Evolutionary conservation across 2,797 vertebrate species (phyloP), one percentile per base, ranked within the genome.

Genomic region (Hozukius guyotensis): DNA sequence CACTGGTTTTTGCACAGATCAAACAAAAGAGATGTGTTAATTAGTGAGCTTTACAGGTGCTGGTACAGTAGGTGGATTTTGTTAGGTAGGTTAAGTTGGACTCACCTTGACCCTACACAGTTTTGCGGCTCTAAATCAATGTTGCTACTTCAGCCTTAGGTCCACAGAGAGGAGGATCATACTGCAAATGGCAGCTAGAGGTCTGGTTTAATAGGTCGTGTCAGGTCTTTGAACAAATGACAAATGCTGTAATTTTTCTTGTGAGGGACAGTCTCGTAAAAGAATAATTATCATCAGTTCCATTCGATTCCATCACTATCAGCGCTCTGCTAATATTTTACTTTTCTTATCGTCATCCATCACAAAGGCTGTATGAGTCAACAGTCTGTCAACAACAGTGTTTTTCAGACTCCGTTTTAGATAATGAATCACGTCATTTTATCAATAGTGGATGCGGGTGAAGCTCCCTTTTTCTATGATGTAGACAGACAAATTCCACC

Each of bases 351-450:
- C 32, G 27, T 20, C 60, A 77, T 84, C 71, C 36, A 67, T 86
- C 79, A 77, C 31, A 22, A 62, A 70, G 67, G 63, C 72, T 68
- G 22, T 7, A 29, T 49, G 56, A 83, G 67, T 78, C 75, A 84
- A 79, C 64, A 78, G 61, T 75, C 63, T 60, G 67, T 85, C 76
- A 76, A 77, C 74, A 71, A 56, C 59, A 75, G 36, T 68, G 42
- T 27, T 56, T 67, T 73, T 76, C 67, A 63, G 65, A 70, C 25
- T 67, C 14, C 3, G 57, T 57, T 85, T 36, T n/a, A 67, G 18
- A 73, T 61, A 78, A 80, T 83, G 56, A 75, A 88, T 89, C 67
- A 14, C 6, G 34, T 57, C 32, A 59, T 57, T 72, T 68, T 49
- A 72, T 78, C 75, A 75, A 12, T 57, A 70, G 14, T 55, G 46